Base-by-base conservation (phyloP, 2,113 vertebrate species). In the Tinamus guttatus region DNA sequence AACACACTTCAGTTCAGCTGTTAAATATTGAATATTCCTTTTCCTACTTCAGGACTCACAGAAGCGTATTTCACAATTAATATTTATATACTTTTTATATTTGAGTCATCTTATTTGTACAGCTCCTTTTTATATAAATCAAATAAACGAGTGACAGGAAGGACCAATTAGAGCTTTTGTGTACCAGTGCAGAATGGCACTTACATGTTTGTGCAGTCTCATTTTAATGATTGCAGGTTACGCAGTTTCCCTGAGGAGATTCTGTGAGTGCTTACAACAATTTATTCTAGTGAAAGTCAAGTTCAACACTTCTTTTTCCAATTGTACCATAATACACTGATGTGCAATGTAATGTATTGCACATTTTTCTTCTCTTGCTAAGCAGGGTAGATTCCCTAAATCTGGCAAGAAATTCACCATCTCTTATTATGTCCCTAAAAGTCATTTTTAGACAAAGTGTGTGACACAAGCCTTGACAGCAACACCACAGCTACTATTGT, bases 251-350 rank as follows among this genome's bases (percentile, higher is more conserved):
- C 88, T 3, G 6, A 90, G 93, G 90, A 97, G 82, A 92, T 79
- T 64, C 88, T 88, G 86, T 89, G 83, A 95, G 85, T 79, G 62
- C 36, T 92, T 76, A 89, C 40, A 64, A 67, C 52, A 90, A 90
- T 90, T 90, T 93, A 79, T 94, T 93, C 76, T 88, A 74, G 62
- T 47, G 62, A 85, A 64, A 94, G 62, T 79, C 90, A 89, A 62
- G 36, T 81, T 92, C 81, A 96, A 82, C 78, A 89, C 80, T 91
- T 87, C 86, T 74, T 93, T 86, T 94, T 88, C 82, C 78, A 84
- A 32, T 34, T 81, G 71, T 87, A 87, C 52, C 82, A 40, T 49
- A 84, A 87, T 65, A 87, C 25, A 90, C 20, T 88, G 86, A 81
- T 38, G 88, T 87, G 27, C 69, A 93, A 86, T 13, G 52, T 62